Conservation (phyloP, 1,140 invertebrate species). For the Bilobella aurantiaca region DNA sequence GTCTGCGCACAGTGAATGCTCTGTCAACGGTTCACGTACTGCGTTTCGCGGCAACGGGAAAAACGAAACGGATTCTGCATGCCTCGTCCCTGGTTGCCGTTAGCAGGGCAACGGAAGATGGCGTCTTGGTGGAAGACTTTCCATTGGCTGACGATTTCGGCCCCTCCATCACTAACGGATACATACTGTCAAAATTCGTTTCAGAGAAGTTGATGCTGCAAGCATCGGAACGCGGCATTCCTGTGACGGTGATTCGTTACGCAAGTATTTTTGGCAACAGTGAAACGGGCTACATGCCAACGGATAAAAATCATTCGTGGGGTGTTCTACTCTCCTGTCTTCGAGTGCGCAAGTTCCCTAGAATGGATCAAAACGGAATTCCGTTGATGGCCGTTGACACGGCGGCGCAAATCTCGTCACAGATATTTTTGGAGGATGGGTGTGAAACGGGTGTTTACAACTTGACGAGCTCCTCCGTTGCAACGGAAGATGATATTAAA, state of each 20-base stretch:
- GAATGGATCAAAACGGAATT: not conserved
- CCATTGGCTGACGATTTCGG: not conserved
- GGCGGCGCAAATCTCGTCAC: not conserved
- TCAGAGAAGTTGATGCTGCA: not conserved
- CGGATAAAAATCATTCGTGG: not conserved
- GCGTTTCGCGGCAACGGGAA: not conserved
- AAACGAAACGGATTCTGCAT: not conserved
- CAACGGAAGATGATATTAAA: not conserved
- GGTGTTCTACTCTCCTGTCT: not conserved
- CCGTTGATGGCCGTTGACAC: not conserved
- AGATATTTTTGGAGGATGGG: not conserved
- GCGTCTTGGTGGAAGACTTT: not conserved
- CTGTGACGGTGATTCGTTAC: not conserved
- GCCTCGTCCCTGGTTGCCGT: constrained; percentile 6
- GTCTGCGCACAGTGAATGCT: constrained; percentile 3
- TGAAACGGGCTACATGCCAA: constrained; percentile 1
- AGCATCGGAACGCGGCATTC: not conserved
- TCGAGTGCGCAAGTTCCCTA: not conserved
- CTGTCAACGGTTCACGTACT: not conserved
- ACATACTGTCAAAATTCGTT: constrained; percentile 5
- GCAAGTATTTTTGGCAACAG: constrained; percentile 4
- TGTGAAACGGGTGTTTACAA: constrained; percentile 1
- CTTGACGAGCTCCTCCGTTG: not conserved
- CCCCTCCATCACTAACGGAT: not conserved
- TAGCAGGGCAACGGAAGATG: not conserved